Percentiles rank a stretch among this genome's conserved stretches.
Conservation (phyloP, 1,140 invertebrate genomes). For the Lerema accius region DNA sequence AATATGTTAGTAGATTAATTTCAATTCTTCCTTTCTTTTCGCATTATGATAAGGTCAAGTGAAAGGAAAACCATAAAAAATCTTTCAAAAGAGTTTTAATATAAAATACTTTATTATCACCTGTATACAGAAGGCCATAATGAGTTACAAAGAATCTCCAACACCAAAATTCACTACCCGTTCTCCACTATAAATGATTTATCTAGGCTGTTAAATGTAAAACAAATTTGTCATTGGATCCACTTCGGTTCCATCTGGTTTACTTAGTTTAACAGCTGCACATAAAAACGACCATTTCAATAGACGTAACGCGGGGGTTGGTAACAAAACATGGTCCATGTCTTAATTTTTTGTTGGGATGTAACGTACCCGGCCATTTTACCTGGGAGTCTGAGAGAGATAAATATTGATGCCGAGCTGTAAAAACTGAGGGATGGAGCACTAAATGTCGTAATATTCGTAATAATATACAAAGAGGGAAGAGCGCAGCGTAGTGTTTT, state of each 20-base stretch:
- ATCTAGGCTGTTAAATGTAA: constrained; percentile 19
- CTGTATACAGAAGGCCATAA: too few species aligned
- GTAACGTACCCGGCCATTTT: constrained; percentile 45
- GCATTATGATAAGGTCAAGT: too few species aligned
- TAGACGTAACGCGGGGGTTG: constrained; percentile 52
- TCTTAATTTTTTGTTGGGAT: constrained; percentile 50
- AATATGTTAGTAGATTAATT: too few species aligned
- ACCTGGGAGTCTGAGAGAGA: constrained; percentile 52
- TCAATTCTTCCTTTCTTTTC: too few species aligned
- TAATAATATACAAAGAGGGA: constrained; percentile 5
- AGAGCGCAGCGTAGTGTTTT: constrained; percentile 3
- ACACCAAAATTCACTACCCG: too few species aligned
- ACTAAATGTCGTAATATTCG: not conserved
- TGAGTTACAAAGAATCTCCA: too few species aligned
- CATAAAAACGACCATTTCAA: constrained; percentile 51
- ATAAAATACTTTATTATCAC: too few species aligned
- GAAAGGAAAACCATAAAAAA: too few species aligned
- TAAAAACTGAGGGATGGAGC: constrained; percentile 19
- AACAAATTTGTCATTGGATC: constrained; percentile 26
- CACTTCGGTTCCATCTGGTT: constrained; percentile 54
- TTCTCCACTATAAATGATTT: too few species aligned
- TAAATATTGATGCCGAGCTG: constrained; percentile 38
- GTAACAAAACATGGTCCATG: constrained; percentile 45
- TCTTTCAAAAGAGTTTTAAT: too few species aligned
- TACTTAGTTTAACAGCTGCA: constrained; percentile 50